A percentile compares a stretch with the other conserved stretches of the same genome.
phyloP scores from a whole-genome alignment of 2,888 invertebrate genomes.

The Charanyca ferruginea region DNA sequence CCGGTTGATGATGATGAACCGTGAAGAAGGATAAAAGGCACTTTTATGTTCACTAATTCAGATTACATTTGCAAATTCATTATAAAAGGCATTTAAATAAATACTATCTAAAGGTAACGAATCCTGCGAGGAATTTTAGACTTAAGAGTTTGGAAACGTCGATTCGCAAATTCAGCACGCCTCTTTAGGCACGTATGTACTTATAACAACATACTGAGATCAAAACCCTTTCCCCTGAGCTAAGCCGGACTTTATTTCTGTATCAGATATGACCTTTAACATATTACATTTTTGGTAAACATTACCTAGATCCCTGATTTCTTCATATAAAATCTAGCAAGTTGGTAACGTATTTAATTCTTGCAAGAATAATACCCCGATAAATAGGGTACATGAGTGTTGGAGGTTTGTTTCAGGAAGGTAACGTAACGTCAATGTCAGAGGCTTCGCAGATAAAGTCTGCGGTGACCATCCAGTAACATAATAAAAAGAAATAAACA shows the following conservation, averaged over 20 bases:
- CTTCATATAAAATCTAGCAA: conserved; percentile 1
- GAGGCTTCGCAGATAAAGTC: too few relatives aligned
- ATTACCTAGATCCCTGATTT: conserved; percentile 6
- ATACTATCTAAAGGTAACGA: too few relatives aligned
- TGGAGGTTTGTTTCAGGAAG: too few relatives aligned
- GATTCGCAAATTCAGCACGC: not conserved
- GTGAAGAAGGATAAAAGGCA: too few relatives aligned
- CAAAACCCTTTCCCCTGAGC: not conserved
- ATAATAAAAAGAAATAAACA: too few relatives aligned
- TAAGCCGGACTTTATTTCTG: conserved; percentile 22
- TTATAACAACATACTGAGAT: not conserved
- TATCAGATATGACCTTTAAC: conserved; percentile 25
- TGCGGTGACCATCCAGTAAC: too few relatives aligned
- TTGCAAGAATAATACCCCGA: not conserved
- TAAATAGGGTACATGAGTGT: not conserved
- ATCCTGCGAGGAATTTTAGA: not conserved
- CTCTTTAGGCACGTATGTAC: not conserved
- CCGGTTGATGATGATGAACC: too few relatives aligned
- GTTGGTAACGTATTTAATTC: not conserved
- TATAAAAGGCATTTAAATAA: too few relatives aligned
- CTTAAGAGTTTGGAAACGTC: not conserved
- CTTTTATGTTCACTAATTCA: too few relatives aligned
- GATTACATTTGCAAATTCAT: too few relatives aligned
- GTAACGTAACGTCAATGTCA: too few relatives aligned
- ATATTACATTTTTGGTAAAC: conserved; percentile 31